Evolutionary conservation across 2,113 vertebrate genomes (phyloP).

Genomic region (Xyrauchen texanus): DNA sequence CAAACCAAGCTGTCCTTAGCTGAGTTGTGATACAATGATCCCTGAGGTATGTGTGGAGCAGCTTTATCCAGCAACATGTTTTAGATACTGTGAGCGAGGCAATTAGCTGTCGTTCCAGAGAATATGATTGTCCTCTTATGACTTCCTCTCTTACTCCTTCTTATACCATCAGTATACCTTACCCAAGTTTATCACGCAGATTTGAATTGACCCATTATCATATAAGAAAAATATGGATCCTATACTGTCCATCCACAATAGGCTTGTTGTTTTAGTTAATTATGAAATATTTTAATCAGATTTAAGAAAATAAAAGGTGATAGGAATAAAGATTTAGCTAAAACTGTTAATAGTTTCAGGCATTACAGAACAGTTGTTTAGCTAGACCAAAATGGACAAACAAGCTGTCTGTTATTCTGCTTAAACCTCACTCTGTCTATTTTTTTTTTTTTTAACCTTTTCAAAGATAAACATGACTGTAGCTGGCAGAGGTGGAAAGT

Average conservation of each 20-base stretch:
- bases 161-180: conserved; percentile 27
- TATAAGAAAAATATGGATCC: not conserved
- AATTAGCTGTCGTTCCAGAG: conserved; percentile 75
- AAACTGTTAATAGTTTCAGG: conserved; percentile 14
- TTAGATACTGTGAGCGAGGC: conserved; percentile 69
- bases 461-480: conserved; percentile 17
- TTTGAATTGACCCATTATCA: conserved; percentile 52
- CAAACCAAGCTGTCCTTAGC: conserved; percentile 72
- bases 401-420: not conserved
- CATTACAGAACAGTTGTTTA: no score
- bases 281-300: conserved; percentile 49
- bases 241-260: not conserved
- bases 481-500: not conserved
- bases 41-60: conserved; percentile 66
- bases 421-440: not conserved
- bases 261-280: conserved; percentile 38
- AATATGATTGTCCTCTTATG: conserved; percentile 48
- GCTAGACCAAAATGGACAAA: not conserved
- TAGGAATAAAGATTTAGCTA: conserved; percentile 20
- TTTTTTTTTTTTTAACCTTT: conserved; percentile 2
- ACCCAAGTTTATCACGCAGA: not conserved
- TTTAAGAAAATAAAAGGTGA: conserved; percentile 33
- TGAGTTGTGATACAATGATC: conserved; percentile 69
- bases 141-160: conserved; percentile 34
- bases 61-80: conserved; percentile 69